A percentile compares a stretch with the other conserved stretches of the same genome.
Evolutionary conservation across 2,888 invertebrate species (phyloP).

Genomic region (Scaeva pyrastri): DNA sequence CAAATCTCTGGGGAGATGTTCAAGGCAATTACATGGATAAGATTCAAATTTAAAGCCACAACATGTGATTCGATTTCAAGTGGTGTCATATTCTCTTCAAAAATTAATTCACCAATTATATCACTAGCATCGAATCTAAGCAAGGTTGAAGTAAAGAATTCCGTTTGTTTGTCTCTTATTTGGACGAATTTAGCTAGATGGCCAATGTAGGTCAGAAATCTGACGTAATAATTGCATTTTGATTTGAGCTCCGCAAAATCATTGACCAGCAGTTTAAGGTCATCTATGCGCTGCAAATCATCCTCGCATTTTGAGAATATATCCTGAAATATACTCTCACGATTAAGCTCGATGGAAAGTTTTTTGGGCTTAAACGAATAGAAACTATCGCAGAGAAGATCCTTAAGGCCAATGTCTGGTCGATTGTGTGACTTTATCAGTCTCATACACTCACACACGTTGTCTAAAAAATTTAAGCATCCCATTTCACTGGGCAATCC

Average conservation of each 20-base stretch:
- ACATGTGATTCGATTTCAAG: conserved; percentile 89
- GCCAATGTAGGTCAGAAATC: conserved; percentile 80
- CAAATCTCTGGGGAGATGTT: conserved; percentile 88
- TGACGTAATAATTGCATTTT: conserved; percentile 81
- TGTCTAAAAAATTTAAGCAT: conserved; percentile 79
- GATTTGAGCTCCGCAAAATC: conserved; percentile 81
- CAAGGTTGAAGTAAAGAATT: conserved; percentile 79
- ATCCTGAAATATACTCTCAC: conserved; percentile 79
- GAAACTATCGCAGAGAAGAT: conserved; percentile 79
- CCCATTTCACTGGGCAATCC: conserved; percentile 79
- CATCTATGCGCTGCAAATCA: conserved; percentile 78
- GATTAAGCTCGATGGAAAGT: conserved; percentile 79
- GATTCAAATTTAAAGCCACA: conserved; percentile 88
- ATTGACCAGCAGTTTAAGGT: conserved; percentile 80
- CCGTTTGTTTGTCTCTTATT: conserved; percentile 80
- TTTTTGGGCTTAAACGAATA: conserved; percentile 79
- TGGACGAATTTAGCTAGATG: conserved; percentile 83
- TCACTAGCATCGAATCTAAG: conserved; percentile 84
- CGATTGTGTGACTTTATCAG: conserved; percentile 76
- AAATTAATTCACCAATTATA: conserved; percentile 88
- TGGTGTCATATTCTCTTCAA: conserved; percentile 88
- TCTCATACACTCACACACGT: conserved; percentile 81
- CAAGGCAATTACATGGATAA: conserved; percentile 89
- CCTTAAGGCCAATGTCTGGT: conserved; percentile 76
- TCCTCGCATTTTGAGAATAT: conserved; percentile 78